Percentiles rank a stretch among this genome's conserved stretches.
Conservation (phyloP, 2,113 vertebrate species). For the Pristiophorus japonicus region DNA sequence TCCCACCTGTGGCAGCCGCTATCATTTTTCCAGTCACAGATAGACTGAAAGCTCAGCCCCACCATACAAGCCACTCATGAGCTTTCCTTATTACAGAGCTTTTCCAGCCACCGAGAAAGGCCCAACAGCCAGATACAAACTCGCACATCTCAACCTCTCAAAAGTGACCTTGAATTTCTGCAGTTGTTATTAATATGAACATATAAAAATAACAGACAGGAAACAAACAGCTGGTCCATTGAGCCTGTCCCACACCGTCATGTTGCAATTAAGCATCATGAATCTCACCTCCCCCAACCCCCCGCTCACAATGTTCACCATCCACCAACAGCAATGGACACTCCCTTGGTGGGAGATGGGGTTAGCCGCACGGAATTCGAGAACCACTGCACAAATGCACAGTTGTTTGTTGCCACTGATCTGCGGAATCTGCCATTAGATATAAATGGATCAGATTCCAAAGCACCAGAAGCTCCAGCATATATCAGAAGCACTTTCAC, state of each 20-base stretch:
- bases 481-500: not conserved
- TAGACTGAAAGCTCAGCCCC: not conserved
- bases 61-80: too few species aligned
- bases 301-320: not conserved
- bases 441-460: not conserved
- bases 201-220: not conserved
- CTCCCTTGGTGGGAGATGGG: not conserved
- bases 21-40: not conserved
- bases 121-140: not conserved
- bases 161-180: not conserved
- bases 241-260: not conserved
- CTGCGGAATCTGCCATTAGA: not conserved
- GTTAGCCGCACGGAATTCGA: not conserved
- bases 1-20: not conserved
- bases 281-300: not conserved
- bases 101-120: not conserved
- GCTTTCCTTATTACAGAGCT: not conserved
- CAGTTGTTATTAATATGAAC: not conserved
- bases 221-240: not conserved
- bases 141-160: not conserved
- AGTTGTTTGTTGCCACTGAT: not conserved
- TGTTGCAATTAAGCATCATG: not conserved
- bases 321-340: not conserved
- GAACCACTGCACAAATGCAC: not conserved
- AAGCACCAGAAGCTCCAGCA: not conserved